Conservation (phyloP, 2,797 vertebrate genomes). For the Manis javanica region DNA sequence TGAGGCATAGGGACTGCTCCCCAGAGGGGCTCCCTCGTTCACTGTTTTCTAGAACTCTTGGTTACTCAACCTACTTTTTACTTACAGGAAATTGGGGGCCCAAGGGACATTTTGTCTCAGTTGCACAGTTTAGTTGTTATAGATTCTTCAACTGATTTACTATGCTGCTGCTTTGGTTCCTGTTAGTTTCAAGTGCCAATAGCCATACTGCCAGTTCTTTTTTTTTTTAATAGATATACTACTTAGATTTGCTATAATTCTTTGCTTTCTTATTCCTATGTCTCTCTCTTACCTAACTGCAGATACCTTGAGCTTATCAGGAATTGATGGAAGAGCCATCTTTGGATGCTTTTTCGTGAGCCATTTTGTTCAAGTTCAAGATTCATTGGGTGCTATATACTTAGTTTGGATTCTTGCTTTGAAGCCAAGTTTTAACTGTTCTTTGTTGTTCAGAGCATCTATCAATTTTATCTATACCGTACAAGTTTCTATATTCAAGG, state of each 20-base stretch:
- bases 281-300: constrained; percentile 32
- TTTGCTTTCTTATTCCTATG: constrained; percentile 27
- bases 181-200: constrained; percentile 5
- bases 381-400: not conserved
- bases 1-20: too few relatives aligned
- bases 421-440: constrained; percentile 16
- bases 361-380: not conserved
- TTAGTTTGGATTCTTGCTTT: constrained; percentile 46
- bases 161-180: constrained; percentile 16
- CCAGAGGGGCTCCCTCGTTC: too few relatives aligned
- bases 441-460: constrained; percentile 25
- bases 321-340: not conserved
- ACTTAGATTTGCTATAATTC: constrained; percentile 38
- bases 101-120: too few relatives aligned
- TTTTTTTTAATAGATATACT: not conserved
- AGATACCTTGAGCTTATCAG: constrained; percentile 4
- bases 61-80: too few relatives aligned
- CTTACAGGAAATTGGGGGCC: too few relatives aligned
- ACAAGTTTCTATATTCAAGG: not conserved
- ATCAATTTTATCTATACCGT: not conserved
- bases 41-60: too few relatives aligned
- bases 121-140: constrained; percentile 43
- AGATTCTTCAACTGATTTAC: constrained; percentile 53
- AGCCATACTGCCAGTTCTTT: not conserved
- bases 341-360: constrained; percentile 35